Conservation (phyloP, 53 echinoderm and acorn worm species). For the Henricia sp. region DNA sequence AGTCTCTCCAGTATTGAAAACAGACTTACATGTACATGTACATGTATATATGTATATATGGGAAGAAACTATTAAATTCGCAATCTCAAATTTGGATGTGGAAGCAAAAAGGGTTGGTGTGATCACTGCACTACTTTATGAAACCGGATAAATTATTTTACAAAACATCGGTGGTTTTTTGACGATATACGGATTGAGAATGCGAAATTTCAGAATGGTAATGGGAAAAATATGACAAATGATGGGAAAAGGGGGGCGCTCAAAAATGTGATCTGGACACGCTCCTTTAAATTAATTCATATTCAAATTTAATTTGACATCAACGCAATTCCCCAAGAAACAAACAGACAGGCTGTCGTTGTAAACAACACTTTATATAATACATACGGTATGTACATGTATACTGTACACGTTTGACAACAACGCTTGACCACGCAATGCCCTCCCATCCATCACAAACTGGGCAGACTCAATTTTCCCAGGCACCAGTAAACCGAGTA, state of each 20-base stretch:
- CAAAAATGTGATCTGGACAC: too few species aligned
- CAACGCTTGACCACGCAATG: constrained; percentile 2
- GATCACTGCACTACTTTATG: neutral
- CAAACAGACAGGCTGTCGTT: neutral
- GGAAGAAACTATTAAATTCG: neutral
- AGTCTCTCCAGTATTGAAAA: too few species aligned
- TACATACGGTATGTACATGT: neutral
- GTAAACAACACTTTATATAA: neutral
- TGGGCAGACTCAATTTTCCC: neutral
- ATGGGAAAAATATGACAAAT: neutral
- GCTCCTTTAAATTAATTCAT: too few species aligned
- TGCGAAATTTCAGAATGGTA: neutral
- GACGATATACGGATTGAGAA: too few species aligned
- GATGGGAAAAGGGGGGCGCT: too few species aligned
- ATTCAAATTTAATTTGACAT: too few species aligned
- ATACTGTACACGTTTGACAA: constrained; percentile 14
- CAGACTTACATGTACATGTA: constrained; percentile 18
- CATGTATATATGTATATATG: too few species aligned
- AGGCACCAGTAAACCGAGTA: constrained; percentile 17
- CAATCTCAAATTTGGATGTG: too few species aligned
- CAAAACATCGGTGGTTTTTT: too few species aligned
- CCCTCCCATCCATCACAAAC: neutral
- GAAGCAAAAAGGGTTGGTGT: too few species aligned
- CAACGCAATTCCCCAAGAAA: neutral
- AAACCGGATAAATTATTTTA: neutral